Evolutionary conservation across 1,140 invertebrate genomes (phyloP).

Genomic region (Melipona quadrifasciata): DNA sequence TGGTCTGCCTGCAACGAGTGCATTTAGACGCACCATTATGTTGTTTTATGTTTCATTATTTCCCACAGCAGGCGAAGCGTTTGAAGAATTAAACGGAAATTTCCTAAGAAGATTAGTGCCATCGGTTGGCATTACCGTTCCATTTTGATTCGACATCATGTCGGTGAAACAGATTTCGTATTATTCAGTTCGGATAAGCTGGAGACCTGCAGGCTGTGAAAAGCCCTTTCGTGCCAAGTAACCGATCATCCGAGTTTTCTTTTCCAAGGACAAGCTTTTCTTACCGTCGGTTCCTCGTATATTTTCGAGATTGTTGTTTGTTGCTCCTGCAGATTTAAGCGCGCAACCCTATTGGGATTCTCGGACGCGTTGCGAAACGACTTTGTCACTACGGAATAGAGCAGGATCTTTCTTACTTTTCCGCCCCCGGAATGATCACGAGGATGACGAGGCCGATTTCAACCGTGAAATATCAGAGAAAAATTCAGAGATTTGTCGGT

Average conservation of each 20-base stretch:
- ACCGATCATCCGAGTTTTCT: constrained; percentile 37
- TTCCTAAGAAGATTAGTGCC: constrained; percentile 72
- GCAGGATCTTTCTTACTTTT: constrained; percentile 19
- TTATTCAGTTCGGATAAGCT: constrained; percentile 62
- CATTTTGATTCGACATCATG: constrained; percentile 44
- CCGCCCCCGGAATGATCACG: constrained; percentile 4
- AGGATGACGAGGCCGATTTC: constrained; percentile 14
- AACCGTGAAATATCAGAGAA: not conserved
- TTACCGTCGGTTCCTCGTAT: not conserved
- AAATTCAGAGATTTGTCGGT: not conserved
- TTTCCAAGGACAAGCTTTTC: not conserved
- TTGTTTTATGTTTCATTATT: not conserved
- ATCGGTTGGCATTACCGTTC: constrained; percentile 29
- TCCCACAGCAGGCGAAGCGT: not conserved
- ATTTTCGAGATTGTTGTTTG: constrained; percentile 59
- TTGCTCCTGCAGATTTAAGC: constrained; percentile 50
- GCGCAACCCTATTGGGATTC: constrained; percentile 8
- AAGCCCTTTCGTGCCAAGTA: constrained; percentile 54
- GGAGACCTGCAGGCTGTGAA: constrained; percentile 52
- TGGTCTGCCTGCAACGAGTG: not conserved
- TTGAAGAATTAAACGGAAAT: constrained; percentile 41
- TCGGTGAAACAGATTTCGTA: constrained; percentile 64
- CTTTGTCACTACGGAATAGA: constrained; percentile 39
- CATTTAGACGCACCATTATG: not conserved
- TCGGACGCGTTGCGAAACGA: constrained; percentile 14